These are phyloP conservation scores for Apogon hyalosoma DNA, from an alignment of 2,797 vertebrate genomes.

Conservation along the genomic window DNA sequence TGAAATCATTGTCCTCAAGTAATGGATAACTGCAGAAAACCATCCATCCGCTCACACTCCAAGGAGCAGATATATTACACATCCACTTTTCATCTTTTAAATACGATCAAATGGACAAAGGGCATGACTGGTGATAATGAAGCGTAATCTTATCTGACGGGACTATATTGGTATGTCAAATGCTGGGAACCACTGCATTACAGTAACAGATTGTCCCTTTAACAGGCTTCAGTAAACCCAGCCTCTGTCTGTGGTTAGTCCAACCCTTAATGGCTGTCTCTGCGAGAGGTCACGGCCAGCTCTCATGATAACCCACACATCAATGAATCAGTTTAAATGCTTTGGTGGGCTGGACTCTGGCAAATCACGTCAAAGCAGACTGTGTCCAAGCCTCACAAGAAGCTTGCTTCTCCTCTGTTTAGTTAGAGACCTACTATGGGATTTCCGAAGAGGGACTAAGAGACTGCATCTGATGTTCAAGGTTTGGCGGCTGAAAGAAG, in stretches of 20 bases:
- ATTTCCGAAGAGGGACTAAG: slow-evolving; percentile 58
- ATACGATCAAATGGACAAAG: slow-evolving; percentile 3
- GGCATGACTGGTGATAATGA: slow-evolving; percentile 2
- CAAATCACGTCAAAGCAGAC: slow-evolving; percentile 45
- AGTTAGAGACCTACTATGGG: slow-evolving; percentile 67
- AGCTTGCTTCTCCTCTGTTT: slow-evolving; percentile 69
- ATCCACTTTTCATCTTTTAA: background rate
- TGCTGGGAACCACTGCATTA: background rate
- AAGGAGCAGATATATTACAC: too few species aligned
- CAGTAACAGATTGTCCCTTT: slow-evolving; percentile 52
- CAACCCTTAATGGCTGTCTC: slow-evolving; percentile 69
- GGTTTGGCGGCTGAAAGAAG: slow-evolving; percentile 78
- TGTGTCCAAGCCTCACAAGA: slow-evolving; percentile 74
- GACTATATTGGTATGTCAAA: background rate
- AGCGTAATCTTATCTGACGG: background rate
- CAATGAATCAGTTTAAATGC: slow-evolving; percentile 52
- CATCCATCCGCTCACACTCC: too few species aligned
- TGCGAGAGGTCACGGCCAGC: slow-evolving; percentile 72
- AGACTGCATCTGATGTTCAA: slow-evolving; percentile 81
- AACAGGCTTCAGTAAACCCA: slow-evolving; percentile 72
- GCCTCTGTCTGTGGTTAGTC: slow-evolving; percentile 72
- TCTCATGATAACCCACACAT: slow-evolving; percentile 78
- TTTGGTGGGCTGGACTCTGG: slow-evolving; percentile 77
- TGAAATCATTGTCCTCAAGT: too few species aligned
- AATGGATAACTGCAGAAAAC: too few species aligned